These are phyloP conservation scores for Hydropsyche betteni DNA, from an alignment of 2,888 invertebrate species.

Conservation along the genomic window DNA sequence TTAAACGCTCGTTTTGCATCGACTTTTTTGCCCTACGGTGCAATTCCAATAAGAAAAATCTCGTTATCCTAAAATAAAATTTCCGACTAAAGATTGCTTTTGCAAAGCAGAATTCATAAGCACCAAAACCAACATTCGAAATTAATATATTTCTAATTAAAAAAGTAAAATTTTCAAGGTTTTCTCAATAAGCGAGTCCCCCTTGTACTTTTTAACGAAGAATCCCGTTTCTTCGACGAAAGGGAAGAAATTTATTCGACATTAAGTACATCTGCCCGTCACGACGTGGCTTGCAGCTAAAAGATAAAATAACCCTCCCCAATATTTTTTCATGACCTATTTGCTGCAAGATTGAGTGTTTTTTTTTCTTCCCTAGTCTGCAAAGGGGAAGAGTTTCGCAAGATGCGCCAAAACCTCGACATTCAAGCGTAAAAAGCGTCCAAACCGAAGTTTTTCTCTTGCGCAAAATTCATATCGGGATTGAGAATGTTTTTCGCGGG, in stretches of 20 bases:
- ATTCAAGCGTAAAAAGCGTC: constrained; percentile 34
- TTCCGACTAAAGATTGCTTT: not conserved
- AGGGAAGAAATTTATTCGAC: constrained; percentile 44
- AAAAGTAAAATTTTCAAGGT: too few species aligned
- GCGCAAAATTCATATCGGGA: not conserved
- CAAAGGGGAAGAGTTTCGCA: not conserved
- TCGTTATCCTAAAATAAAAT: constrained; percentile 37
- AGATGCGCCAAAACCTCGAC: constrained; percentile 28
- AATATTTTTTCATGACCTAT: constrained; percentile 47
- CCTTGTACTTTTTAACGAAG: too few species aligned
- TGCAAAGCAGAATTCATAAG: not conserved
- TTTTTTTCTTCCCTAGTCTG: not conserved
- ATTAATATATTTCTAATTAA: too few species aligned
- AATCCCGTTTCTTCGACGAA: constrained; percentile 29
- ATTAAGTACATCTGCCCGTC: constrained; percentile 42
- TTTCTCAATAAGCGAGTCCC: too few species aligned
- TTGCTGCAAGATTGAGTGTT: constrained; percentile 35
- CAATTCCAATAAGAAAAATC: constrained; percentile 15
- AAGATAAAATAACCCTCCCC: constrained; percentile 46
- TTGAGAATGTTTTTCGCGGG: too few species aligned
- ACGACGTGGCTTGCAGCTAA: constrained; percentile 22
- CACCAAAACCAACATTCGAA: too few species aligned
- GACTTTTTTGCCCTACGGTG: not conserved
- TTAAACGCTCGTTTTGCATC: constrained; percentile 14
- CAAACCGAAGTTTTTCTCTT: constrained; percentile 9